Evolutionary conservation across 2,888 invertebrate species (phyloP).

Genomic region (Parthenolecanium corni): DNA sequence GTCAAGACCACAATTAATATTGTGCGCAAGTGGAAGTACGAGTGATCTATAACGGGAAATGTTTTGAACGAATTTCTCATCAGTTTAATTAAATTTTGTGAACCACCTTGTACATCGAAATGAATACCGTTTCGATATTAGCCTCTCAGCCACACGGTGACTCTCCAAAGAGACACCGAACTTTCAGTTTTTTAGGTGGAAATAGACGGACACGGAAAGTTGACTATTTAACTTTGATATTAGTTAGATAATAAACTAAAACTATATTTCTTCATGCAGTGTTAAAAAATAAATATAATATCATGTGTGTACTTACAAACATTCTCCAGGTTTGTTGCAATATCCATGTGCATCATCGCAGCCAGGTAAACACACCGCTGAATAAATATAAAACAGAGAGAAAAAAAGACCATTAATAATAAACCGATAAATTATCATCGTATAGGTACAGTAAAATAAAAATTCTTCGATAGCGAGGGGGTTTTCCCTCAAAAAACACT

Average conservation of each 20-base stretch:
- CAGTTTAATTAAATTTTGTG: no score
- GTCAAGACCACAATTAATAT: no score
- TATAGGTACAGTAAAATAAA: not conserved
- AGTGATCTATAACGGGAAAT: no score
- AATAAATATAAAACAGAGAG: constrained; percentile 44
- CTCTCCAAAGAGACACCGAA: not conserved
- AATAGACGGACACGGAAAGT: no score
- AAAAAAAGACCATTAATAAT: constrained; percentile 23
- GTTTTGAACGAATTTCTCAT: no score
- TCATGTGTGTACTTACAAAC: constrained; percentile 75
- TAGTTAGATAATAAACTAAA: not conserved
- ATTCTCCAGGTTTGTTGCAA: constrained; percentile 86
- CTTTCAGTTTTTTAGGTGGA: not conserved
- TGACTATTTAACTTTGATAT: not conserved
- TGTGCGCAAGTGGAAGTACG: no score
- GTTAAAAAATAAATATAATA: not conserved
- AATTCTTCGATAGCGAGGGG: not conserved
- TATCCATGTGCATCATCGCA: constrained; percentile 83
- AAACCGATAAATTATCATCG: constrained; percentile 1
- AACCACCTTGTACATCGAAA: no score
- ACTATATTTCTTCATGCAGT: not conserved
- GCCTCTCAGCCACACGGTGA: not conserved
- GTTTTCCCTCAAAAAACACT: not conserved
- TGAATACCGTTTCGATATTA: not conserved
- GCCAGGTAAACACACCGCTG: constrained; percentile 86